Conservation (phyloP, 2,797 vertebrate genomes). For the Rhinoraja longicauda region DNA sequence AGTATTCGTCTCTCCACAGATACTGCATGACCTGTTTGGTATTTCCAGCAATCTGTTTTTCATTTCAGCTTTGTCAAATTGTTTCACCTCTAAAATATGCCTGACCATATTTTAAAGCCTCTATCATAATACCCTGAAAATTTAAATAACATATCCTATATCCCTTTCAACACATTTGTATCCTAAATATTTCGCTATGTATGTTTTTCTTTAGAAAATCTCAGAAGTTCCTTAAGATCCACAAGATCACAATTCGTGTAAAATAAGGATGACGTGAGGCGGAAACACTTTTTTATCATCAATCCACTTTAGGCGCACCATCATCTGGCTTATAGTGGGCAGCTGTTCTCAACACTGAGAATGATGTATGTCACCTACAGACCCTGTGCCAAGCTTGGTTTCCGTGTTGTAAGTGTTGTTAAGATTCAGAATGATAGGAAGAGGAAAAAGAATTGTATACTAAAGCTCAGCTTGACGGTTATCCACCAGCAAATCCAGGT, state of each 20-base stretch:
- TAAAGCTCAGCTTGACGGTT: not conserved
- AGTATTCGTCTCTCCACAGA: too few species aligned
- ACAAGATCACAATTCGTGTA: not conserved
- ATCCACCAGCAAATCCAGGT: not conserved
- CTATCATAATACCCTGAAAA: too few species aligned
- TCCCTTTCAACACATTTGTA: not conserved
- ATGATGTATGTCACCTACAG: not conserved
- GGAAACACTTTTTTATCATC: not conserved
- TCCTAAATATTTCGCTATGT: not conserved
- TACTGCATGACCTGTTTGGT: too few species aligned
- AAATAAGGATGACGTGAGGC: not conserved
- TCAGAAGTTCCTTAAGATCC: not conserved
- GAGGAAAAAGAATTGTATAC: not conserved
- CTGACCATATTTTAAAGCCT: too few species aligned
- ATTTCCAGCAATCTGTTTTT: too few species aligned
- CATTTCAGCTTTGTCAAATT: too few species aligned
- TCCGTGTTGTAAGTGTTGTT: not conserved
- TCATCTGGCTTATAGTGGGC: not conserved
- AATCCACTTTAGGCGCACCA: not conserved
- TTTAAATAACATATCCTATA: too few species aligned
- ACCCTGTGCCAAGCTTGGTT: not conserved
- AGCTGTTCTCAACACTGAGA: not conserved
- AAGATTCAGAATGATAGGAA: slow-evolving; percentile 17
- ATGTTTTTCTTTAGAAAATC: not conserved
- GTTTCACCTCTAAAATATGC: too few species aligned